phyloP scores from a whole-genome alignment of 2,113 vertebrate genomes.

The Accipiter virgatus region DNA sequence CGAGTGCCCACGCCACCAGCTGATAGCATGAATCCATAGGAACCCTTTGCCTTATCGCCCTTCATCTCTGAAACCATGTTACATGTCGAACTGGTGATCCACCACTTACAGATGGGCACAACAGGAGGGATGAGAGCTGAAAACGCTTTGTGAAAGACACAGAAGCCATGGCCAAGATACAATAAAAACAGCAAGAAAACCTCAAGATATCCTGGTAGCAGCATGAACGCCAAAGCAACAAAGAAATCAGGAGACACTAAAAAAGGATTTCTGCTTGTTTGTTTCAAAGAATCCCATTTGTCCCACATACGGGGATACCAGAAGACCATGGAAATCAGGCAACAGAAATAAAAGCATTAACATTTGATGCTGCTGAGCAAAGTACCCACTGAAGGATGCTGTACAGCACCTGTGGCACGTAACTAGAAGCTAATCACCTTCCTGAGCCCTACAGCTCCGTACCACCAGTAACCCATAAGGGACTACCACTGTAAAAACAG shows the following conservation, averaged over 20 bases:
- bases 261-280: background rate
- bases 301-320: background rate
- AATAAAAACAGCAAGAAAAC: background rate
- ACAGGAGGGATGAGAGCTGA: no score
- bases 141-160: background rate
- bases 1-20: rapidly evolving
- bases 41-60: background rate
- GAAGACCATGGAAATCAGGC: background rate
- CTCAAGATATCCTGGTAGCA: background rate
- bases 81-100: background rate
- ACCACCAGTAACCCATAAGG: rapidly evolving
- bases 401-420: background rate
- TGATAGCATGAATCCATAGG: background rate
- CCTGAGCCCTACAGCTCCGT: background rate
- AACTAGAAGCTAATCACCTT: background rate
- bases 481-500: background rate
- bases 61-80: rapidly evolving
- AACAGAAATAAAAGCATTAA: background rate
- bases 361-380: background rate
- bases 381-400: background rate
- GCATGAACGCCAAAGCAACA: background rate
- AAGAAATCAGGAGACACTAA: background rate
- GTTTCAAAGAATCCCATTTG: background rate
- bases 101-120: background rate
- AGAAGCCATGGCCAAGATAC: background rate